Percentiles rank a stretch among this genome's conserved stretches.
Evolutionary conservation across 2,113 vertebrate genomes (phyloP).

Genomic region (Ursus arctos): DNA sequence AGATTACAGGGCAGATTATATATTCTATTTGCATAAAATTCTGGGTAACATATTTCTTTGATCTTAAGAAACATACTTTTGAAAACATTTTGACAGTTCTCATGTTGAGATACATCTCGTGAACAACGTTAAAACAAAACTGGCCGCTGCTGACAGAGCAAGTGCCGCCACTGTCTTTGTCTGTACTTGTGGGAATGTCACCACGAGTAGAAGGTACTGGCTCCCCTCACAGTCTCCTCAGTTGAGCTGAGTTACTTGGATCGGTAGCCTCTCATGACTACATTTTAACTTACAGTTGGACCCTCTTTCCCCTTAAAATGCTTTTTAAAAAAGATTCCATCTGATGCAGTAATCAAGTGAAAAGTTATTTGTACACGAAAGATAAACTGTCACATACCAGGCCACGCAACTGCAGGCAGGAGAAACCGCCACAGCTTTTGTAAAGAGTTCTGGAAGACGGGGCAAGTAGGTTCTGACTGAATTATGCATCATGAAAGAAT

Average conservation of each 20-base stretch:
- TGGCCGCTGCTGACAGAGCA: not conserved
- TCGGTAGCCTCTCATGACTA: not conserved
- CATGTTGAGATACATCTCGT: not conserved
- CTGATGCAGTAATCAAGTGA: not conserved
- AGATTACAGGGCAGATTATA: not conserved
- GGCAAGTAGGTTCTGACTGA: not conserved
- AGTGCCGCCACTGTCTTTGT: too few relatives aligned
- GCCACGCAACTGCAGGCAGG: not conserved
- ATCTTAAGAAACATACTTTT: not conserved
- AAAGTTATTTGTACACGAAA: not conserved
- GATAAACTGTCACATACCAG: not conserved
- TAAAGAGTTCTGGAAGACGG: constrained; percentile 21
- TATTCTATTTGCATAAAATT: not conserved
- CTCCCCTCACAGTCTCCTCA: not conserved
- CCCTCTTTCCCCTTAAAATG: not conserved
- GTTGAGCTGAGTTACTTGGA: not conserved
- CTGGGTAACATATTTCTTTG: not conserved
- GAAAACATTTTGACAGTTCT: constrained; percentile 10
- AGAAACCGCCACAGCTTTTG: not conserved
- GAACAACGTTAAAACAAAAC: not conserved
- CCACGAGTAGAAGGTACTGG: fast-evolving
- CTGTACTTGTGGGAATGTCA: not conserved
- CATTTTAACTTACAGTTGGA: not conserved
- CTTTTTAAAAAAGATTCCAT: not conserved
- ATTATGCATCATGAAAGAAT: not conserved